Evolutionary conservation across 2,113 vertebrate genomes (phyloP).

Genomic region (Todiramphus saurophagus): DNA sequence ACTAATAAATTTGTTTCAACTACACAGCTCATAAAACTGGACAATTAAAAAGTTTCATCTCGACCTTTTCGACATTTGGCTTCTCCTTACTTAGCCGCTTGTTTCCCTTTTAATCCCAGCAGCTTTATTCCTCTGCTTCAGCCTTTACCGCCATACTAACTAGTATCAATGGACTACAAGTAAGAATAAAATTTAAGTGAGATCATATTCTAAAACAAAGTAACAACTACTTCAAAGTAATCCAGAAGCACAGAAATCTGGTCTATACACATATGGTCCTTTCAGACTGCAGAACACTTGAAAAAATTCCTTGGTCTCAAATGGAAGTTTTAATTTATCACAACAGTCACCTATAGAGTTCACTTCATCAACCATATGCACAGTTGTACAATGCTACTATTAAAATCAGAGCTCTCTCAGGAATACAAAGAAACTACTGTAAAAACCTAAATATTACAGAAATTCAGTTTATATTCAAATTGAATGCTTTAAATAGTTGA

Average conservation of each 20-base stretch:
- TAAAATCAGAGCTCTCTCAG: not conserved
- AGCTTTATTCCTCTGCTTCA: not conserved
- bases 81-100: not conserved
- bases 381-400: not conserved
- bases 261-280: not conserved
- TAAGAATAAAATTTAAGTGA: not conserved
- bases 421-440: not conserved
- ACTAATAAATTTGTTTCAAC: not conserved
- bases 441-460: not conserved
- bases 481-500: not conserved
- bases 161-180: not conserved
- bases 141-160: not conserved
- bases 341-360: not conserved
- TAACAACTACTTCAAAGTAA: not conserved
- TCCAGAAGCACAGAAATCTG: not conserved
- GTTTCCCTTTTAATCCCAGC: not conserved
- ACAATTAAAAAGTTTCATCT: not conserved
- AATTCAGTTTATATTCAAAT: not conserved
- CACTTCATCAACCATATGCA: not conserved
- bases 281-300: not conserved
- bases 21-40: not conserved
- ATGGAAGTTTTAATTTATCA: not conserved
- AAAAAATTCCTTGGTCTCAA: not conserved
- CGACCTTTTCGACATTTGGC: not conserved
- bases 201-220: not conserved